phyloP scores from a whole-genome alignment of 2,113 vertebrate species.

The Corynorhinus townsendii region DNA sequence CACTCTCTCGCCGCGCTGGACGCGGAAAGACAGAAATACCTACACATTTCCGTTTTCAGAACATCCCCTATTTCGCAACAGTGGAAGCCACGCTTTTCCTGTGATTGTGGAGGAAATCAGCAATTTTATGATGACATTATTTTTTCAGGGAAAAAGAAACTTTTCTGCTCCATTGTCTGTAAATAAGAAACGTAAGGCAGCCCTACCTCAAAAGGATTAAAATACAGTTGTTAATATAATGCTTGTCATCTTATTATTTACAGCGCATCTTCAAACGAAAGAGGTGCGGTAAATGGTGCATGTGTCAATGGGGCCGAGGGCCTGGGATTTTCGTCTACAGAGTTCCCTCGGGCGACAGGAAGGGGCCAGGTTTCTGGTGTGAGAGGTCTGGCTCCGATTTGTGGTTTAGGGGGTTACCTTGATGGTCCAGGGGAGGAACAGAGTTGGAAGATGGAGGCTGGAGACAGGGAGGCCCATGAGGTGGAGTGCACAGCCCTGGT shows the following conservation, averaged over 20 bases:
- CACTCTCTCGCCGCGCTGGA: too few species aligned
- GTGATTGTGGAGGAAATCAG: not conserved
- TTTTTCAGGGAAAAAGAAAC: not conserved
- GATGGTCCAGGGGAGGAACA: not conserved
- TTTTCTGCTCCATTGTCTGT: not conserved
- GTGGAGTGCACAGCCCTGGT: not conserved
- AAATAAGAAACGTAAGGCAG: not conserved
- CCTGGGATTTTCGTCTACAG: too few species aligned
- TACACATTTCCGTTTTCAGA: not conserved
- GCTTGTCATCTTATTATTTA: not conserved
- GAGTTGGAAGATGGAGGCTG: not conserved
- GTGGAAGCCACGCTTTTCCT: not conserved
- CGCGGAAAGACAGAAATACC: too few species aligned
- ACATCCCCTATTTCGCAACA: not conserved
- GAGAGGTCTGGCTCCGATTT: not conserved
- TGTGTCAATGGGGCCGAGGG: too few species aligned
- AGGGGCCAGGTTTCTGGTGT: not conserved
- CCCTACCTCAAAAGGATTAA: not conserved
- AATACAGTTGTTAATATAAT: not conserved
- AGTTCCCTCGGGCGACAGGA: not conserved
- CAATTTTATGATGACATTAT: not conserved
- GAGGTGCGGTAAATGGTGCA: accelerated
- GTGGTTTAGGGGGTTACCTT: not conserved
- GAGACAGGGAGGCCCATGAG: not conserved
- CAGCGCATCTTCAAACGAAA: not conserved